These are phyloP conservation scores for Papilio aristodemus DNA, from an alignment of 1,140 invertebrate genomes.

Conservation along the genomic window DNA sequence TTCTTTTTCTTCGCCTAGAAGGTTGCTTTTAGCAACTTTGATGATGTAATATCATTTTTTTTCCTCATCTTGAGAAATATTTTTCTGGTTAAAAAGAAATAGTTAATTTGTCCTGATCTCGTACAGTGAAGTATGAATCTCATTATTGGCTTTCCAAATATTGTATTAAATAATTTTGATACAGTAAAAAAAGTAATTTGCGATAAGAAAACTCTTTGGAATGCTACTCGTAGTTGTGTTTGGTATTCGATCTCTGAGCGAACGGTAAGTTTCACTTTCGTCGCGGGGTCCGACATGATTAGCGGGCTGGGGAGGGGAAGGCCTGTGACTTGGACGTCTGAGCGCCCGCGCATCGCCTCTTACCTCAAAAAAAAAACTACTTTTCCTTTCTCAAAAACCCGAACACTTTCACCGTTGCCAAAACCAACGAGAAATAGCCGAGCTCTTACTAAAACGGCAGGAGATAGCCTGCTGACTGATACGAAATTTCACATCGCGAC, in stretches of 20 bases:
- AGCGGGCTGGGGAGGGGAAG: conserved; percentile 30
- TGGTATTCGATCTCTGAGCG: conserved; percentile 34
- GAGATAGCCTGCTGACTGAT: neutral
- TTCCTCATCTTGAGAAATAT: too few species aligned
- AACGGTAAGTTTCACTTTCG: conserved; percentile 66
- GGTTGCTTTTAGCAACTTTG: too few species aligned
- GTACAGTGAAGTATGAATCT: neutral
- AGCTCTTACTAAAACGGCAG: conserved; percentile 24
- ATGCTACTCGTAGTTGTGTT: conserved; percentile 45
- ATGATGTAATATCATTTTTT: too few species aligned
- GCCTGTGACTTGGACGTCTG: conserved; percentile 24
- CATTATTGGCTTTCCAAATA: conserved; percentile 1
- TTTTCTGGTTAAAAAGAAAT: neutral
- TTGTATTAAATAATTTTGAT: too few species aligned
- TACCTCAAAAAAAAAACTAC: conserved; percentile 71
- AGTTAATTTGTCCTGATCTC: too few species aligned
- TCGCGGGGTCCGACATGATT: conserved; percentile 24
- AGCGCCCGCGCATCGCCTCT: conserved; percentile 50
- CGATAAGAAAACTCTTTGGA: conserved; percentile 40
- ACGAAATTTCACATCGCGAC: neutral
- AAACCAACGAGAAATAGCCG: conserved; percentile 51
- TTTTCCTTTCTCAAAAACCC: conserved; percentile 77
- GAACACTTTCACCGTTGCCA: conserved; percentile 71
- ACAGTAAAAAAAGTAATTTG: conserved; percentile 20
- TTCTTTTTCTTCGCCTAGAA: too few species aligned